Conservation (phyloP, 37 sponge, comb jelly and placozoan species). For the Tethya wilhelma region DNA sequence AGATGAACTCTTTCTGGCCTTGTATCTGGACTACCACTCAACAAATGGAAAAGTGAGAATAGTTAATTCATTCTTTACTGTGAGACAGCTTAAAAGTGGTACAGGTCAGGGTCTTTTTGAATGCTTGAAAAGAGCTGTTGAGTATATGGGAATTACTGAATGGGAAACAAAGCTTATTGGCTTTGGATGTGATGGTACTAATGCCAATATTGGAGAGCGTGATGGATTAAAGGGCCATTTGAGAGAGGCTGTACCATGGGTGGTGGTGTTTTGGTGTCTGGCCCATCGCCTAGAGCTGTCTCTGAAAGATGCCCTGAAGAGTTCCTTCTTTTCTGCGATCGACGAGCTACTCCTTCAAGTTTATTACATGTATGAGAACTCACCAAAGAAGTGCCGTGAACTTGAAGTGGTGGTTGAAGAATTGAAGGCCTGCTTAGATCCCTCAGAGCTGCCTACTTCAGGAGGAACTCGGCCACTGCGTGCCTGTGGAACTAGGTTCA, state of each 20-base stretch:
- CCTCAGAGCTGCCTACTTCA: constrained; percentile 23
- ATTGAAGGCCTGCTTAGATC: constrained; percentile 42
- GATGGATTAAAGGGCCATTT: constrained; percentile 65
- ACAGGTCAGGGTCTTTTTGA: constrained; percentile 23
- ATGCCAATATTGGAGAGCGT: constrained; percentile 50
- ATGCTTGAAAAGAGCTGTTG: constrained; percentile 31
- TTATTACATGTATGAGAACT: constrained; percentile 52
- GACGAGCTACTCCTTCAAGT: constrained; percentile 43
- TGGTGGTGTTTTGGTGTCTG: constrained; percentile 62
- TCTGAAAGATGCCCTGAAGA: constrained; percentile 60
- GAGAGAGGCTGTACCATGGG: constrained; percentile 39
- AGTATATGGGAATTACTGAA: constrained; percentile 8
- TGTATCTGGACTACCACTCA: constrained; percentile 28
- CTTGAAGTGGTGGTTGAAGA: constrained; percentile 29
- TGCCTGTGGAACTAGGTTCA: constrained; percentile 53
- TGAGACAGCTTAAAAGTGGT: constrained; percentile 5
- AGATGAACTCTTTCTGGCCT: constrained; percentile 31
- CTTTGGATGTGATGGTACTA: constrained; percentile 50
- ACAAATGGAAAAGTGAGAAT: constrained; percentile 3
- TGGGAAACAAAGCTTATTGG: constrained; percentile 52
- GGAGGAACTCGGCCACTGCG: constrained; percentile 46
- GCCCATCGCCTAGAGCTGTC: constrained; percentile 61
- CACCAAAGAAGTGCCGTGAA: constrained; percentile 51
- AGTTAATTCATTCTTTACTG: constrained; percentile 13
- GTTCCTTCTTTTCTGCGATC: constrained; percentile 31